These are phyloP conservation scores for Coremacera marginata DNA, from an alignment of 2,888 invertebrate genomes.

Conservation along the genomic window DNA sequence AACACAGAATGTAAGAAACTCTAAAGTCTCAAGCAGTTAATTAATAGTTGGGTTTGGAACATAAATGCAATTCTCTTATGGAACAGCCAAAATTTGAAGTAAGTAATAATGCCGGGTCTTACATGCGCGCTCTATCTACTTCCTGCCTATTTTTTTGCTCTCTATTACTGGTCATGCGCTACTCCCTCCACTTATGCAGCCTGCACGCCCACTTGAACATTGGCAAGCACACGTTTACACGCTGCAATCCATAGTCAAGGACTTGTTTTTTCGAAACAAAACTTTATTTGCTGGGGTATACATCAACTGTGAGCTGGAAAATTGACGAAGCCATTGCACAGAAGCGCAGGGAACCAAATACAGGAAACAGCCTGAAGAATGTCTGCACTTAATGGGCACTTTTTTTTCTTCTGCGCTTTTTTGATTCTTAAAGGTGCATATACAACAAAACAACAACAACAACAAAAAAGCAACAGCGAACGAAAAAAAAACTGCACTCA, in stretches of 20 bases:
- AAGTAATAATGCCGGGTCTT: not conserved
- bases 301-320: not conserved
- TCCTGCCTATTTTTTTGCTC: not conserved
- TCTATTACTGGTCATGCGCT: not conserved
- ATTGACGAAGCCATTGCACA: not conserved
- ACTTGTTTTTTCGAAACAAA: not conserved
- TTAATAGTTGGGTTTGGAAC: too few species aligned
- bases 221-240: not conserved
- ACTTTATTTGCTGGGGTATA: not conserved
- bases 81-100: too few species aligned
- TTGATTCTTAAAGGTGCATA: too few species aligned
- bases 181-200: not conserved
- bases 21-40: not conserved
- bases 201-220: conserved; percentile 16
- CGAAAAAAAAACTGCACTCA: not conserved
- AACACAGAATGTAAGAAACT: too few species aligned
- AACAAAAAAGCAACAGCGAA: not conserved
- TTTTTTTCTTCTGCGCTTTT: too few species aligned
- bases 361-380: conserved; percentile 9
- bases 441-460: not conserved
- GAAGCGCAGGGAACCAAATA: not conserved
- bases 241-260: conserved; percentile 9
- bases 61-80: too few species aligned
- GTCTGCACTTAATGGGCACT: not conserved
- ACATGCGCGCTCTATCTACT: not conserved